Percentiles rank a stretch among this genome's conserved stretches.
Evolutionary conservation across 35 echinoderm and acorn worm genomes (phyloP).

Genomic region (Anneissia japonica): DNA sequence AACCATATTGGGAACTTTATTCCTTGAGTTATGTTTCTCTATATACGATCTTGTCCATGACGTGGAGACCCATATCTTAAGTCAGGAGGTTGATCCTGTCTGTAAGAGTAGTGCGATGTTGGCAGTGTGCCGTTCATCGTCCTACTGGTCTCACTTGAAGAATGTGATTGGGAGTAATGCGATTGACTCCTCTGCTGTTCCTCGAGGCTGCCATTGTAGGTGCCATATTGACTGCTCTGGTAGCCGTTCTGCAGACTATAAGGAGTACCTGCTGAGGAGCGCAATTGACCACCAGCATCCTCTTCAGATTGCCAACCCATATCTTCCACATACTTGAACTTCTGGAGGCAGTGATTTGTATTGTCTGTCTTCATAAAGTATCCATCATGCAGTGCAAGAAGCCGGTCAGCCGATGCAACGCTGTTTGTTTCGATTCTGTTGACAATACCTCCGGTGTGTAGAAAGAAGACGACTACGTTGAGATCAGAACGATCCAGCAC

Average conservation of each 20-base stretch:
- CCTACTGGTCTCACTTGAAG: neutral
- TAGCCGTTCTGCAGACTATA: neutral
- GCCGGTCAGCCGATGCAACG: neutral
- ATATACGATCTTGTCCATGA: neutral
- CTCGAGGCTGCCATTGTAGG: neutral
- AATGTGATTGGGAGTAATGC: neutral
- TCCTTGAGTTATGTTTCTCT: no score
- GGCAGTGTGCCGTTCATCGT: neutral
- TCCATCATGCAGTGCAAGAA: neutral
- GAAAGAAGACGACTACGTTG: neutral
- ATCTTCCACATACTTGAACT: neutral
- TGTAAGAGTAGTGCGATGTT: neutral
- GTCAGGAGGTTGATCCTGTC: neutral
- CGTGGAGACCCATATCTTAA: neutral
- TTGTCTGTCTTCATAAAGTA: neutral
- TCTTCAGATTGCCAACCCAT: neutral
- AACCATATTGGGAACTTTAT: no score
- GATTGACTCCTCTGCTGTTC: neutral
- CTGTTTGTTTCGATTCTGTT: neutral
- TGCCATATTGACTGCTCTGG: neutral
- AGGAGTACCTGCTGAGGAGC: neutral
- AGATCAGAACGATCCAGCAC: neutral
- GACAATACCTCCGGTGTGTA: neutral
- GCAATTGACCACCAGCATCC: neutral
- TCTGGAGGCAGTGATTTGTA: neutral